These are phyloP conservation scores for Agrilus biguttatus DNA, from an alignment of 2,888 invertebrate genomes.

Conservation along the genomic window DNA sequence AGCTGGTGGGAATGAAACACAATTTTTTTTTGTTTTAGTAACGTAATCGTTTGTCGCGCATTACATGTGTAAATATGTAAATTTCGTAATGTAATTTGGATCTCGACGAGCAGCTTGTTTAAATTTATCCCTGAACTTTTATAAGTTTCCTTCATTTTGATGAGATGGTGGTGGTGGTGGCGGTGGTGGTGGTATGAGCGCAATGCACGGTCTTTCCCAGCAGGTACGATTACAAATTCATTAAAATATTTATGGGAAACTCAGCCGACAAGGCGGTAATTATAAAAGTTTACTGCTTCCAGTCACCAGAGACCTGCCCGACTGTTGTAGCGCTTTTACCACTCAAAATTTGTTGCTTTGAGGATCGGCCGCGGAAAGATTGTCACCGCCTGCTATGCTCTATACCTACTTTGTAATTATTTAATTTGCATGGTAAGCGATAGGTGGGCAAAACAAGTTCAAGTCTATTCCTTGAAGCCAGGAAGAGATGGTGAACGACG, in stretches of 20 bases:
- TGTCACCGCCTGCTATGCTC: conserved; percentile 16
- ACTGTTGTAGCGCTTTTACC: conserved; percentile 1
- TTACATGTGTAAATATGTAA: too few species aligned
- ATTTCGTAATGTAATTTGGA: too few species aligned
- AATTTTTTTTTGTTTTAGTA: too few species aligned
- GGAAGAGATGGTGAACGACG: too few species aligned
- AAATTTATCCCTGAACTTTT: too few species aligned
- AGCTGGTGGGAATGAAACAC: too few species aligned
- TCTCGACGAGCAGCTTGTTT: too few species aligned
- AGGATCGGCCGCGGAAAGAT: conserved; percentile 21
- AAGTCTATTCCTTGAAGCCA: too few species aligned
- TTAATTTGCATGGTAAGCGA: conserved; percentile 32
- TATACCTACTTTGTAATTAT: conserved; percentile 29
- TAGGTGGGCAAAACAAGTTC: conserved; percentile 22
- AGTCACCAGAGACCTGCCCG: too few species aligned
- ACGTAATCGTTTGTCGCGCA: too few species aligned
- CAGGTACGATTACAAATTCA: conserved; percentile 14
- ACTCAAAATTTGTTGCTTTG: conserved; percentile 18
- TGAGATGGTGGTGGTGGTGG: too few species aligned
- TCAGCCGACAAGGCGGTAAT: conserved; percentile 19
- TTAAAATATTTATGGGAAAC: conserved; percentile 27
- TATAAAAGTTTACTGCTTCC: conserved; percentile 24
- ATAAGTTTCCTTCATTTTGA: too few species aligned
- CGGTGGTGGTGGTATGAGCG: neutral
- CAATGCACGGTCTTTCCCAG: neutral